Evolutionary conservation across 2,113 vertebrate genomes (phyloP).

Genomic region (Pachyramphus minor): DNA sequence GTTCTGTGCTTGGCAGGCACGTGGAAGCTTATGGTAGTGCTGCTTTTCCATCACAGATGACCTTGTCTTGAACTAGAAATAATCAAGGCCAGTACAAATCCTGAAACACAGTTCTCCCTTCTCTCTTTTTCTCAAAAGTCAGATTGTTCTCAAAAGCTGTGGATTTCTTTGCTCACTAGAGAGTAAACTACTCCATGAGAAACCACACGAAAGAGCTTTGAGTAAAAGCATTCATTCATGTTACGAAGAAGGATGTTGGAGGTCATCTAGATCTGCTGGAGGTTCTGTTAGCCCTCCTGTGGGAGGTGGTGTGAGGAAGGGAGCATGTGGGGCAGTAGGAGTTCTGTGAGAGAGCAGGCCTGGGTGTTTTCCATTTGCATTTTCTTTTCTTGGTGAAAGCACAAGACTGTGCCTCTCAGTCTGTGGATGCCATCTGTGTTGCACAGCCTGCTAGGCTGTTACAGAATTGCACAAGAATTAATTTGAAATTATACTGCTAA

Average conservation of each 20-base stretch:
- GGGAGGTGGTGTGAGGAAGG: not conserved
- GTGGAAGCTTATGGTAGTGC: not conserved
- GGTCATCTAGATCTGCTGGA: not conserved
- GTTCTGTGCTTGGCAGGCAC: not conserved
- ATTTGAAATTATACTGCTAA: not conserved
- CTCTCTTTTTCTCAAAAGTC: not conserved
- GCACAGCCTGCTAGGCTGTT: not conserved
- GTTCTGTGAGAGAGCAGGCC: not conserved
- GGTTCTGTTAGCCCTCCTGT: not conserved
- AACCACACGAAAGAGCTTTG: not conserved
- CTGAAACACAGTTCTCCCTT: not conserved
- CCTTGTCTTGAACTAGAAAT: constrained; percentile 43
- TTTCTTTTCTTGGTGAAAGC: not conserved
- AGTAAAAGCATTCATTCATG: not conserved
- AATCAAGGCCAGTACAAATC: not conserved
- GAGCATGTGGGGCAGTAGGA: fast-evolving
- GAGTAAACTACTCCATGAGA: not conserved
- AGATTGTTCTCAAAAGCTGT: not conserved
- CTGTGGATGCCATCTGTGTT: constrained; percentile 24
- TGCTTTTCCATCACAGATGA: not conserved
- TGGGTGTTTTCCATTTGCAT: not conserved
- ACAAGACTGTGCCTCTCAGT: not conserved
- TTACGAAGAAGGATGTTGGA: not conserved
- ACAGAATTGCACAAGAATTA: not conserved
- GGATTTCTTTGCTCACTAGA: not conserved